Evolutionary conservation across 2,888 invertebrate species (phyloP), one percentile per base, ranked within the genome.

Genomic region (Frankliniella fusca): DNA sequence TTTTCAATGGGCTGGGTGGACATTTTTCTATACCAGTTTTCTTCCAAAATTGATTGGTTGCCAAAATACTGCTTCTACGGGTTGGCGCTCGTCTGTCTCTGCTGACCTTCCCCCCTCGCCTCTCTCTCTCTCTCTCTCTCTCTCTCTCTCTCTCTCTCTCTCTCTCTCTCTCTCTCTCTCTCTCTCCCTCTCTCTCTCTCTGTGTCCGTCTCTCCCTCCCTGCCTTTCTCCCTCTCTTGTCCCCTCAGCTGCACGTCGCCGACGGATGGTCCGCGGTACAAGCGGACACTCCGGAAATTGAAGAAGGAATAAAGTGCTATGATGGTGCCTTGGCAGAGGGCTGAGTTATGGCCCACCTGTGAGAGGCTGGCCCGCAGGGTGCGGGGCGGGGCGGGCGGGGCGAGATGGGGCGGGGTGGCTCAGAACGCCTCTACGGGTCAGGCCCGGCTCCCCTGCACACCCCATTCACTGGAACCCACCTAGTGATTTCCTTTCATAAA

Each of bases 261-360:
- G 70, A 76, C 70, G 70, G 70, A 76, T 76, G 70, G 70, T 76
- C 70, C 70, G 70, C 12, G 12, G 23, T 23, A 76, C 23, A 12
- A 76, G 70, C 70, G 38, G 70, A 76, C 70, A 76, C 70, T 27
- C 70, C 70, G 70, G 70, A 76, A 76, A 76, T 76, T 76, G 70
- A 76, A 76, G 70, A 76, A 76, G 70, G 70, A 76, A 76, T 76
- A 76, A 76, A 76, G 70, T 76, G 70, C 70, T 12, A 76, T 27
- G 70, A 54, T 54, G 54, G 54, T 15, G 54, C 54, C 20, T 12
- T 15, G 54, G 54, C 54, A 5, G 20, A 20, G 54, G 54, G 27
- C 23, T 76, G 70, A 76, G 70, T 76, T 76, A 76, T 76, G 70
- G 12, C 70, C 70, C 70, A 76, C 70, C 70, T 76, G 70, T 76